Conservation (phyloP, 2,797 vertebrate genomes). For the Sebastes taczanowskii region DNA sequence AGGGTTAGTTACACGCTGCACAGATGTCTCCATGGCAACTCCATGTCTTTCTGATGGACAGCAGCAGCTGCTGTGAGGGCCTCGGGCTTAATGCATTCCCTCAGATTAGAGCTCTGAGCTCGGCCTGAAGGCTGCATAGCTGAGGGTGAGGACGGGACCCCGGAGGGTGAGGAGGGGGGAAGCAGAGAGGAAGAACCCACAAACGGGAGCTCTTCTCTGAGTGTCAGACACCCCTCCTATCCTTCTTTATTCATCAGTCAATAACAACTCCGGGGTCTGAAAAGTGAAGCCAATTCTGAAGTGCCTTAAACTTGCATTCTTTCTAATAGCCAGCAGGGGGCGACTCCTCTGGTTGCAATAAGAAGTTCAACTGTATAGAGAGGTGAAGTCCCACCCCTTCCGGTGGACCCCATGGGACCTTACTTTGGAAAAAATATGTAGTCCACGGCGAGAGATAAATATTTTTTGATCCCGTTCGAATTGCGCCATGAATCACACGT, state of each 20-base stretch:
- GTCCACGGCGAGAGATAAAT: too few species aligned
- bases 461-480: too few species aligned
- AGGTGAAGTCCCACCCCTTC: too few species aligned
- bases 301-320: too few species aligned
- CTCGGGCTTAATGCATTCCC: constrained; percentile 73
- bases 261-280: background rate
- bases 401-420: too few species aligned
- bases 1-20: constrained; percentile 28
- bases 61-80: constrained; percentile 65
- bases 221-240: constrained; percentile 12
- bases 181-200: background rate
- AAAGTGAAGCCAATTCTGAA: too few species aligned
- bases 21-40: constrained; percentile 50
- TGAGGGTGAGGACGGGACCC: constrained; percentile 54
- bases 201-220: constrained; percentile 5
- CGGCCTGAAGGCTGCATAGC: constrained; percentile 61
- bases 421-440: too few species aligned
- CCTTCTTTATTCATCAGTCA: constrained; percentile 20
- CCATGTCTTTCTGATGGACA: constrained; percentile 52
- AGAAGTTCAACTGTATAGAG: too few species aligned
- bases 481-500: too few species aligned
- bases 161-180: background rate
- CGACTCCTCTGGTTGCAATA: too few species aligned
- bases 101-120: constrained; percentile 61
- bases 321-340: too few species aligned